phyloP scores from a whole-genome alignment of 2,113 vertebrate genomes.

The Candoia aspera region DNA sequence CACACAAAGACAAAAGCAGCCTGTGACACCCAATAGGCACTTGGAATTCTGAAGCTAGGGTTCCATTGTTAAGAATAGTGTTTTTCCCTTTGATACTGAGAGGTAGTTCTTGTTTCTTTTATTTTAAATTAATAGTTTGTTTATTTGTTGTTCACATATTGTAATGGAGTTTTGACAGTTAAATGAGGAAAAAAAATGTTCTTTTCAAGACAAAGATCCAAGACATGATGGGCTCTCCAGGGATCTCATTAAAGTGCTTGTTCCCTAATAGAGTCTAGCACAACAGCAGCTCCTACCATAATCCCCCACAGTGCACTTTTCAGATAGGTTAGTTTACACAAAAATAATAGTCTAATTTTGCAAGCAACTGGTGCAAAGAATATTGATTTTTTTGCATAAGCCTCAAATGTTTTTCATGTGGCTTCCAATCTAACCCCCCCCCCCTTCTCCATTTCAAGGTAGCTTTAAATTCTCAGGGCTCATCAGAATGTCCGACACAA shows the following conservation, averaged over 20 bases:
- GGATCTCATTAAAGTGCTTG: conserved; percentile 75
- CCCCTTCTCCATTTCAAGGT: conserved; percentile 22
- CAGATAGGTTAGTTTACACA: conserved; percentile 73
- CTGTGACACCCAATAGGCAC: neutral
- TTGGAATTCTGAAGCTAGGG: conserved; percentile 11
- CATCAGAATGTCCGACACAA: conserved; percentile 15
- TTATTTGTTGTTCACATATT: neutral
- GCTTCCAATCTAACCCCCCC: neutral
- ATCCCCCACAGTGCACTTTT: conserved; percentile 58
- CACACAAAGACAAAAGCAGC: neutral
- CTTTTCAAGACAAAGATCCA: conserved; percentile 56
- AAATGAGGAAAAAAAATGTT: conserved; percentile 66
- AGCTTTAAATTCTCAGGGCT: conserved; percentile 33
- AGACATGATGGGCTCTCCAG: conserved; percentile 56
- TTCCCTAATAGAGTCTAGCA: conserved; percentile 57
- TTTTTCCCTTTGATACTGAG: conserved; percentile 34
- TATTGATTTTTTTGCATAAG: conserved; percentile 55
- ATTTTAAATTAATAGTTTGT: conserved; percentile 38
- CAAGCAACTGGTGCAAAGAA: conserved; percentile 52
- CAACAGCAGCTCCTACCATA: conserved; percentile 63
- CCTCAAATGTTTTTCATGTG: conserved; percentile 32
- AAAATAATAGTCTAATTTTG: conserved; percentile 77
- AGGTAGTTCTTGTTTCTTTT: conserved; percentile 23
- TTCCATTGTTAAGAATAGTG: conserved; percentile 20
- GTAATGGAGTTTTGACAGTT: conserved; percentile 42